Evolutionary conservation across 2,113 vertebrate genomes (phyloP).

Genomic region (Myiagra hebetior): DNA sequence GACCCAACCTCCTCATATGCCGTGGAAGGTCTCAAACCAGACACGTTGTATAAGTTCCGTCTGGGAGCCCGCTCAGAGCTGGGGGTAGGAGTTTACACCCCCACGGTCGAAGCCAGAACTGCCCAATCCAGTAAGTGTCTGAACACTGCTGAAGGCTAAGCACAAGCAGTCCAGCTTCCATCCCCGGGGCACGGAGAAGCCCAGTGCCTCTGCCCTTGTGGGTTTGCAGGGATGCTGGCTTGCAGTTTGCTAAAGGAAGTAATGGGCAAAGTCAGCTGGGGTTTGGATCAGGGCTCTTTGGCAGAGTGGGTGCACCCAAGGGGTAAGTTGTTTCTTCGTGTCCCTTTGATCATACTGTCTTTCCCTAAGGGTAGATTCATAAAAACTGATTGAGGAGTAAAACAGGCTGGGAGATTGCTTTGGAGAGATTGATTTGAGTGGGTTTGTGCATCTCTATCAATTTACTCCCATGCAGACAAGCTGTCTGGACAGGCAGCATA

Average conservation of each 20-base stretch:
- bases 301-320: conserved; percentile 38
- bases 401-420: conserved; percentile 35
- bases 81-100: conserved; percentile 90
- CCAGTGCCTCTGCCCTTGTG: neutral
- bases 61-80: conserved; percentile 88
- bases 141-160: neutral
- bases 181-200: neutral
- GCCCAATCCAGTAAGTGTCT: conserved; percentile 91
- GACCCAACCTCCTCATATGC: conserved; percentile 84
- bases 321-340: conserved; percentile 73
- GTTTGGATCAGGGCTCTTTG: conserved; percentile 44
- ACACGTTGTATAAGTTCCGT: conserved; percentile 87
- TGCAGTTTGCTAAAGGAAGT: neutral
- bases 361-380: conserved; percentile 17
- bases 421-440: conserved; percentile 41
- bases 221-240: neutral
- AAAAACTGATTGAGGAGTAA: conserved; percentile 35
- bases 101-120: conserved; percentile 81
- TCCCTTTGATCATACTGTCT: conserved; percentile 29
- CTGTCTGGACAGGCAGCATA: conserved; percentile 28
- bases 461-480: conserved; percentile 25
- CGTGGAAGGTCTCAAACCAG: conserved; percentile 88
- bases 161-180: neutral
- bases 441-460: conserved; percentile 31
- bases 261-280: neutral